Conservation (phyloP, 2,113 vertebrate species). For the Colinus virginianus region DNA sequence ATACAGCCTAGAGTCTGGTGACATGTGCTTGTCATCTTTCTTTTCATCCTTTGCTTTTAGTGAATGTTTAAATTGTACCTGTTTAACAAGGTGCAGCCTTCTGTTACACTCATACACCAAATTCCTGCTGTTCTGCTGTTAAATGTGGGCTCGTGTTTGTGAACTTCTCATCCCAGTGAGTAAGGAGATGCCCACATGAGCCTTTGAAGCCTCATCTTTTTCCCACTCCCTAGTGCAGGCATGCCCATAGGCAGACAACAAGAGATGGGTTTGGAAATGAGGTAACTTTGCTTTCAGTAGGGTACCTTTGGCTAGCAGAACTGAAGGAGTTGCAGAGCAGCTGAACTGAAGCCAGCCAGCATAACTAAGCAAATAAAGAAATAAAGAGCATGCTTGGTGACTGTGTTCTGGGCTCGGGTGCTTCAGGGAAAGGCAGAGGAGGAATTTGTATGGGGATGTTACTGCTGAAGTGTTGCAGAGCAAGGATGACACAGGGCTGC, state of each 20-base stretch:
- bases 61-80: conserved; percentile 1
- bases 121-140: not conserved
- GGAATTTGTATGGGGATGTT: not conserved
- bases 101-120: not conserved
- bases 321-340: not conserved
- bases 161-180: not conserved
- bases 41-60: conserved; percentile 47
- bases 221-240: not conserved
- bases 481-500: not conserved
- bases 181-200: not conserved
- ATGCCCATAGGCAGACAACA: fast-evolving
- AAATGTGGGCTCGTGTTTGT: not conserved
- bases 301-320: not conserved
- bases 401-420: not conserved
- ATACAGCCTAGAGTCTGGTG: conserved; percentile 21
- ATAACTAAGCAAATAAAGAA: not conserved
- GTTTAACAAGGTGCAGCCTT: conserved; percentile 8
- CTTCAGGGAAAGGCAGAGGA: not conserved
- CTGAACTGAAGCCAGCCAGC: not conserved
- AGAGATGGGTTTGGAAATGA: not conserved
- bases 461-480: not conserved
- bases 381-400: not conserved
- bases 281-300: not conserved
- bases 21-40: not conserved
- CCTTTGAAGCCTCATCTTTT: not conserved